These are phyloP conservation scores for Brachypalpus laphriformis DNA, from an alignment of 2,888 invertebrate species.

Conservation along the genomic window DNA sequence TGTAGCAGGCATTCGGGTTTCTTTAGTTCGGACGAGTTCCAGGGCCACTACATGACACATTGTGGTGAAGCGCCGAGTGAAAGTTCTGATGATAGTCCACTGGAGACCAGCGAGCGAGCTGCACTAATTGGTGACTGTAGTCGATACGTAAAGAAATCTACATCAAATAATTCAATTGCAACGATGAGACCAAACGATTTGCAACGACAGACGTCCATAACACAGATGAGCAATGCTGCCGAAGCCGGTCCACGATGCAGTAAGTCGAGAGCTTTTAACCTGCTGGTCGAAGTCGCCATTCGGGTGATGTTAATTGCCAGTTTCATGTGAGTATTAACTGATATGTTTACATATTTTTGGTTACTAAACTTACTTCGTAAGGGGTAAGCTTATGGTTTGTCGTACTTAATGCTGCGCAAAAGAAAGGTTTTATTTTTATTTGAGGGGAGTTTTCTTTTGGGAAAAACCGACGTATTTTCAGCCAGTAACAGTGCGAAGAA, in stretches of 20 bases:
- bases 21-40: constrained; percentile 20
- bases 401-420: no score
- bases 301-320: constrained; percentile 37
- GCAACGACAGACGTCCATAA: constrained; percentile 43
- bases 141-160: constrained; percentile 33
- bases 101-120: constrained; percentile 3
- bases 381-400: not conserved
- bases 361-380: no score
- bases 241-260: constrained; percentile 5
- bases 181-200: constrained; percentile 35
- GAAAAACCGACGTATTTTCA: no score
- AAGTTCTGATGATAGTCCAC: constrained; percentile 58
- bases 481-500: no score
- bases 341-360: not conserved
- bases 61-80: constrained; percentile 43
- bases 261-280: constrained; percentile 22
- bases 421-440: no score
- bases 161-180: not conserved
- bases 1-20: constrained; percentile 25
- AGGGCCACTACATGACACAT: constrained; percentile 46
- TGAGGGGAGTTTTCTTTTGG: no score
- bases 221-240: constrained; percentile 8
- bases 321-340: constrained; percentile 52
- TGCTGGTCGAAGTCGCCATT: constrained; percentile 40
- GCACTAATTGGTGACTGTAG: constrained; percentile 20